These are phyloP conservation scores for Andrena minutula DNA, from an alignment of 2,888 invertebrate species.

Conservation along the genomic window DNA sequence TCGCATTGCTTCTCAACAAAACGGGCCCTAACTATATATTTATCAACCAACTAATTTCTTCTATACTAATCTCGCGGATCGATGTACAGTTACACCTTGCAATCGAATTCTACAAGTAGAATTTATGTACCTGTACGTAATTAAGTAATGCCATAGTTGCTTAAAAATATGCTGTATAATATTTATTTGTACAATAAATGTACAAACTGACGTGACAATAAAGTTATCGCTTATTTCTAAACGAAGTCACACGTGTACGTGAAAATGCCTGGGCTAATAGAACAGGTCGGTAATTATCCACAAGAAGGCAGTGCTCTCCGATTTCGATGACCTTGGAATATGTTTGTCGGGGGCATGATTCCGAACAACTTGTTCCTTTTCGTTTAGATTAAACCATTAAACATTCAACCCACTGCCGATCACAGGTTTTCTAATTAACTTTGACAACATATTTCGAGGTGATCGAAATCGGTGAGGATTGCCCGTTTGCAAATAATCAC, in stretches of 20 bases:
- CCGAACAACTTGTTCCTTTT: no score
- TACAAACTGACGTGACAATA: slow-evolving; percentile 57
- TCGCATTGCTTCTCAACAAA: background rate
- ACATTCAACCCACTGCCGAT: no score
- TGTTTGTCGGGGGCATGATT: no score
- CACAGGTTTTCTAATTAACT: no score
- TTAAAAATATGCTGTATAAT: slow-evolving; percentile 62
- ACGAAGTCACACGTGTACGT: background rate
- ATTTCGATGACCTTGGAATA: no score
- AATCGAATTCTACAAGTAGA: slow-evolving; percentile 46
- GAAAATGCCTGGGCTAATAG: background rate
- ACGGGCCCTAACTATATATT: slow-evolving; percentile 12
- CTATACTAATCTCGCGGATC: slow-evolving; percentile 36
- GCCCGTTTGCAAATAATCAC: no score
- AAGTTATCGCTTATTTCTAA: slow-evolving; percentile 52
- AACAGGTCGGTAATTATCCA: background rate
- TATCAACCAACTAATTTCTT: slow-evolving; percentile 9
- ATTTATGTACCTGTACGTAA: slow-evolving; percentile 58
- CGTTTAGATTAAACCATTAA: no score
- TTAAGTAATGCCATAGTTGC: slow-evolving; percentile 64
- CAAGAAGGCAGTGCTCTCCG: no score
- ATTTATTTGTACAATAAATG: slow-evolving; percentile 67
- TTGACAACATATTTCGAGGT: no score
- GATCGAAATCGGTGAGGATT: no score
- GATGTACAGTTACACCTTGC: slow-evolving; percentile 46